Evolutionary conservation across 2,888 invertebrate genomes (phyloP), one percentile per base, ranked within the genome.

Genomic region (Plebejus melissa): DNA sequence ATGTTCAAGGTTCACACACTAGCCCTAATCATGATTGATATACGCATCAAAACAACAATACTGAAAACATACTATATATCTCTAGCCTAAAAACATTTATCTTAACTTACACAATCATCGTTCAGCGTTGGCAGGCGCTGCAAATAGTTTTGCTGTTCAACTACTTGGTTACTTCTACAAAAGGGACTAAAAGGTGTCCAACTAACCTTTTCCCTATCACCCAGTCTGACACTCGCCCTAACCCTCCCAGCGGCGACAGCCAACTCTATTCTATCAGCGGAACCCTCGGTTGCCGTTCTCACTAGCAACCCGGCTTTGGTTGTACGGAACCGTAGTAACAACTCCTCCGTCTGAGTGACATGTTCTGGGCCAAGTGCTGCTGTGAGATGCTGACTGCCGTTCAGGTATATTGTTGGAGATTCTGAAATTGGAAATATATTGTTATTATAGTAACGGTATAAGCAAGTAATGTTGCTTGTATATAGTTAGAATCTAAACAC

Each of bases 271-370:
- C 97, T 95, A 87, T 98, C 98, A 2, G 96, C 96, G 0, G 96
- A 96, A 82, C 96, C 95, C 76, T 96, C 96, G 0, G 97, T 96
- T 75, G 96, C 96, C 3, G 98, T 98, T 78, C 97, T 94, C 79
- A 98, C 91, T 57, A 98, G 91, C 46, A 98, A 91, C 32, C 96
- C 95, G 0, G 97, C 96, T 78, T 96, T 95, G 38, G 95, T 96
- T 3, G 98, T 98, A 80, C 96, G 95, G 89, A 99, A 98, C 75
- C 98, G 94, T 74, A 99, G 93, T 69, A 97, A 94, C 77, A 98
- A 94, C 85, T 98, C 98, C 87, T 99, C 99, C 0, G 98, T 98
- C 87, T 98, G 98, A 0, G 98, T 97, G 74, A 95, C 95, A 78
- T 97, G 96, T 78, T 96, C 96, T n/a, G 96, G 95, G 76, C 95